A percentile compares a stretch with the other conserved stretches of the same genome.
These are phyloP conservation scores for Hyposoter didymator DNA, from an alignment of 2,888 invertebrate species.

Conservation along the genomic window DNA sequence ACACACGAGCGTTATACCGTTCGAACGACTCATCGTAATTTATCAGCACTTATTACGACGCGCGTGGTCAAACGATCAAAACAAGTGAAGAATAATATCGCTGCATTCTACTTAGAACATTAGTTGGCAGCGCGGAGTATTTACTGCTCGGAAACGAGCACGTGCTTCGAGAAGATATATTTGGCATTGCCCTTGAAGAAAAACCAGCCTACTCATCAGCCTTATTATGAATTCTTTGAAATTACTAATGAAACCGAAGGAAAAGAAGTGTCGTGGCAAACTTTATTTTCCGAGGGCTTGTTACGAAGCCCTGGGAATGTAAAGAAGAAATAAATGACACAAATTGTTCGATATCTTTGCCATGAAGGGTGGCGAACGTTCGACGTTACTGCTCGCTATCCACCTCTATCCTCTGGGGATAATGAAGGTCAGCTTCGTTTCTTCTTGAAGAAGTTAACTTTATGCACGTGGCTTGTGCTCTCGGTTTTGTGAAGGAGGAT, in stretches of 20 bases:
- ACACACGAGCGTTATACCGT: constrained; percentile 45
- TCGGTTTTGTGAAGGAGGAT: neutral
- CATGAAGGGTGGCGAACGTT: neutral
- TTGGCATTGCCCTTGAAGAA: neutral
- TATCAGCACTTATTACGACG: constrained; percentile 5
- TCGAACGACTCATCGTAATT: constrained; percentile 35
- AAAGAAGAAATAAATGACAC: neutral
- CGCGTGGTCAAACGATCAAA: neutral
- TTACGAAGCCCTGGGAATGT: neutral
- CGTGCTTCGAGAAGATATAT: neutral
- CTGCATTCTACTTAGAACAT: neutral
- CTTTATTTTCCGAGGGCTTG: neutral
- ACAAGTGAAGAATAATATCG: neutral
- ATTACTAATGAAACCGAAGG: neutral
- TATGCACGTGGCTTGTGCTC: constrained; percentile 1
- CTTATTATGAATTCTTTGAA: neutral
- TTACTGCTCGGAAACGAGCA: neutral
- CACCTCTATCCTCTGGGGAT: neutral
- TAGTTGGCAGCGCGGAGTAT: neutral
- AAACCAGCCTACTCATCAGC: neutral
- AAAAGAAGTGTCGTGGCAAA: neutral
- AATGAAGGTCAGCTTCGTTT: neutral
- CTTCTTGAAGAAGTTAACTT: neutral
- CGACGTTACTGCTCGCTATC: neutral
- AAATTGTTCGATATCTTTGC: neutral